A percentile compares a stretch with the other conserved stretches of the same genome.
Evolutionary conservation across 2,113 vertebrate genomes (phyloP).

Genomic region (Loxodonta africana): DNA sequence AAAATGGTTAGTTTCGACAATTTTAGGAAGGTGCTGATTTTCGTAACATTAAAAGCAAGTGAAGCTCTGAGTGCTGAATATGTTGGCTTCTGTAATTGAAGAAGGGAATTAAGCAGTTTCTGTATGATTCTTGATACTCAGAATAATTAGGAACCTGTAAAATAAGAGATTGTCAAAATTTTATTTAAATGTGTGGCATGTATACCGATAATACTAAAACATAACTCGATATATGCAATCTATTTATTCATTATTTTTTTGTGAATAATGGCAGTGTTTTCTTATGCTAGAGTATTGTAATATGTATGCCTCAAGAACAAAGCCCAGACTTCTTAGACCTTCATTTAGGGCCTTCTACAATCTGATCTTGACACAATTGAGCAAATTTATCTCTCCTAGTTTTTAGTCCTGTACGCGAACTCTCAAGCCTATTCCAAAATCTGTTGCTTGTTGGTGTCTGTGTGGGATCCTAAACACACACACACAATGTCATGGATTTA

Average conservation of each 20-base stretch:
- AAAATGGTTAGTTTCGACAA: background rate
- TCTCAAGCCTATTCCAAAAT: conserved; percentile 2
- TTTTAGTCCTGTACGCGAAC: background rate
- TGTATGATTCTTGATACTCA: background rate
- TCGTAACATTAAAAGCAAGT: background rate
- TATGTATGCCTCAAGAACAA: conserved; percentile 34
- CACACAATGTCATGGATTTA: background rate
- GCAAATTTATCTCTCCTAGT: background rate
- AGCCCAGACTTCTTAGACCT: background rate
- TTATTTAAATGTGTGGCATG: background rate
- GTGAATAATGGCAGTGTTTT: conserved; percentile 20
- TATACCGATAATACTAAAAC: conserved; percentile 21
- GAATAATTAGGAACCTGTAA: background rate
- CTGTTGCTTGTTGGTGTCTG: background rate
- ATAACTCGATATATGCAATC: background rate
- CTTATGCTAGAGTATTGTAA: background rate
- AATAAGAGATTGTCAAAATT: conserved; percentile 25
- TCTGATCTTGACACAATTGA: background rate
- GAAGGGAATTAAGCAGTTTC: background rate
- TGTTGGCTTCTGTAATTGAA: background rate
- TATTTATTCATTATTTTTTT: conserved; percentile 55
- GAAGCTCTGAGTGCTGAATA: background rate
- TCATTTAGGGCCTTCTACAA: background rate
- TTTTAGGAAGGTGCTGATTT: conserved; percentile 35
- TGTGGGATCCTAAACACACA: background rate